These are phyloP conservation scores for Macrophya annulata DNA, from an alignment of 2,888 invertebrate species.

Conservation along the genomic window DNA sequence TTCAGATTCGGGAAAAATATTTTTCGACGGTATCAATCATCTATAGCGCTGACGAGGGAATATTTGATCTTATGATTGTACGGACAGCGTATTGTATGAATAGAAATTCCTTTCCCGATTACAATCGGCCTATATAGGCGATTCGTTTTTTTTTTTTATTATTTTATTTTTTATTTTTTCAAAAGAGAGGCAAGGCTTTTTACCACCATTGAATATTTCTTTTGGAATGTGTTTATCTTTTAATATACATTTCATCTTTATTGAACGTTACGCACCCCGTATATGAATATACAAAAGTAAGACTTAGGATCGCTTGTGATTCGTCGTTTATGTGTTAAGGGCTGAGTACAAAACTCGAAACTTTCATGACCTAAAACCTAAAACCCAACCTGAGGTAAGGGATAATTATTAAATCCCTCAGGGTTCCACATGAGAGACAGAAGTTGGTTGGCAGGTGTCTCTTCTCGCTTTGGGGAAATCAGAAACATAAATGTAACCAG, in stretches of 20 bases:
- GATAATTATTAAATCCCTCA: constrained; percentile 46
- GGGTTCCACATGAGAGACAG: not conserved
- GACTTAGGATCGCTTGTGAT: not conserved
- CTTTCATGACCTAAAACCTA: not conserved
- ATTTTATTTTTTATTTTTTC: not conserved
- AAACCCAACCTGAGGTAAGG: not conserved
- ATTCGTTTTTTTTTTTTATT: not conserved
- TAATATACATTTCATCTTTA: constrained; percentile 14
- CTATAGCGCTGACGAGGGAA: not conserved
- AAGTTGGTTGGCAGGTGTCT: constrained; percentile 25
- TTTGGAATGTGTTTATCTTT: not conserved
- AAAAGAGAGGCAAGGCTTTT: not conserved
- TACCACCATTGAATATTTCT: not conserved
- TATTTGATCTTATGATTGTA: constrained; percentile 32
- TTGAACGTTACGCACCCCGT: not conserved
- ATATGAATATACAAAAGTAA: not conserved
- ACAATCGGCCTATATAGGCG: not conserved
- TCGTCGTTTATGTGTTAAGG: not conserved
- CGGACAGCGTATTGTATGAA: not conserved
- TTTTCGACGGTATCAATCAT: constrained; percentile 25
- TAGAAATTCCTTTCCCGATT: constrained; percentile 2
- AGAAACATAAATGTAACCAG: constrained; percentile 14
- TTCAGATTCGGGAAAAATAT: constrained; percentile 8
- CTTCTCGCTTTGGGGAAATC: constrained; percentile 28
- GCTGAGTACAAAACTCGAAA: not conserved